Evolutionary conservation across 2,797 vertebrate genomes (phyloP), one percentile per base, ranked within the genome.

Genomic region (Lacerta agilis): DNA sequence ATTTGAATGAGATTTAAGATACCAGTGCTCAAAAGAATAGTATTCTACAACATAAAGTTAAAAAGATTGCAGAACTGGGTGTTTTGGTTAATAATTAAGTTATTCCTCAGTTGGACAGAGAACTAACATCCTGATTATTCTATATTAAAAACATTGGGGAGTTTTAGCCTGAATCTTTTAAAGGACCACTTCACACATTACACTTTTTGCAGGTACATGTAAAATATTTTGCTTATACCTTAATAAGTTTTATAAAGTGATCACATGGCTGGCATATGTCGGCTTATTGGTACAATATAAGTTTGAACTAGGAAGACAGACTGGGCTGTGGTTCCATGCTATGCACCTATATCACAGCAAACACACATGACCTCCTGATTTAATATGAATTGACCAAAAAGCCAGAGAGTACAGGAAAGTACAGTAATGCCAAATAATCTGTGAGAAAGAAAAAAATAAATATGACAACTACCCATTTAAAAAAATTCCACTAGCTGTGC

Each of bases 71-170:
- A 76, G n/a, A 80, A 84, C 43, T 27, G 80, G 18, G 29, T 55
- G 66, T 38, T 91, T 94, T 85, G 85, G 91, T 90, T 84, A 86
- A 80, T 86, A 80, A 89, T 29, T 76, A 67, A 66, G 15, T 79
- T 64, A 78, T 27, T 67, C 18, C n/a, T 33, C 41, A 71, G 43
- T 15, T 82, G 17, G 25, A 61, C 72, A 1, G 33, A 80, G 36
- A 73, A 87, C 69, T 73, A 73, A 75, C 38, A 45, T 66, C 7
- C 61, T 58, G 49, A 29, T 77, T 29, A 38, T 18, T 5, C 49
- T 64, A 81, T 86, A 72, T 17, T 58, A 45, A 80, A 87, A 20
- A 81, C 49, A 15, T 55, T 4, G 49, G 11, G 23, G 3, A 75
- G 4, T n/a, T 88, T 87, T 85, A 84, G 29, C 23, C 2, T 43